Base-by-base conservation (phyloP, 2,797 vertebrate species). In the Lemur catta region DNA sequence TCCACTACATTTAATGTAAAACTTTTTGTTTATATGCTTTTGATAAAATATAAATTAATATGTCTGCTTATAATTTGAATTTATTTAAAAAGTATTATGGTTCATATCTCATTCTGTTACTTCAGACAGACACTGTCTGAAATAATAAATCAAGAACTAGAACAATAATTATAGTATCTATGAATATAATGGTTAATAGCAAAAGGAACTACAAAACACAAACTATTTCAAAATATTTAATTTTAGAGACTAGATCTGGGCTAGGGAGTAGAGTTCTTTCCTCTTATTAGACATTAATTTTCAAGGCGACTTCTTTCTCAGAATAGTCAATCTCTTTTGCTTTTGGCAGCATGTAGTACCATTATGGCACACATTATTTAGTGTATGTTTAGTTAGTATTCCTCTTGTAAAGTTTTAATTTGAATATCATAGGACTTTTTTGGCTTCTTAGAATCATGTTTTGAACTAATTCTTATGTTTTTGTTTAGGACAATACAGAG, bases 201-300 rank as follows among this genome's bases (percentile, higher is more conserved):
- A 75, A 91, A 89, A 55, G 82, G 12, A 91, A 93, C 14, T 74
- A 46, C 17, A 50, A 88, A 79, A 74, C 26, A 84, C 90, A 93
- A 84, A 67, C 41, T 84, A 59, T 88, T 92, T 93, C 89, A 74
- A 89, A 88, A 93, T 92, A 75, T 52, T 63, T 85, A 52, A 74
- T 76, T 91, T 91, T 85, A 78, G 48, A 79, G 24, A 38, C 8
- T 26, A 72, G 24, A 72, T 35, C 15, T 89, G 14, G 7, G 41
- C 4, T 74, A 86, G 3, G 7, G 2, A 33, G 33, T 18, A 92
- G 14, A 89, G 26, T 78, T 71, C 11, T 76, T 72, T 91, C 26
- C 88, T 72, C 75, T 80, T 84, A 75, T 15, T 78, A 89, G 2
- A 33, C 15, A 33, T 67, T 74, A 74, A 65, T 57, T 95, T 93